Base-by-base conservation (phyloP, 2,113 vertebrate species). In the Tor tambroides region DNA sequence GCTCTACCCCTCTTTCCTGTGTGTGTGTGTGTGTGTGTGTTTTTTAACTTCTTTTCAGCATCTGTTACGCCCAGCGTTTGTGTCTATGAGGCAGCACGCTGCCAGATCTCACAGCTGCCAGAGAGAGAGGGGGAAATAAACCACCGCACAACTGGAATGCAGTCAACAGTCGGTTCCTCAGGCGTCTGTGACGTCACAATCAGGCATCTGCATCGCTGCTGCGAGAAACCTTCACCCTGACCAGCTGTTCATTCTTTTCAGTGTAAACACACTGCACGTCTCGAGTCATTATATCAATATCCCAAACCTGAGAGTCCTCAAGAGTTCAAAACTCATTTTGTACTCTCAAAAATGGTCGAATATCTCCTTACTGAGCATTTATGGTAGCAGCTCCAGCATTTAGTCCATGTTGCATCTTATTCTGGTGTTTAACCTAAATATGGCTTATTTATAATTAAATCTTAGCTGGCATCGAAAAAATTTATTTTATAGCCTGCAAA, bases 91-190 rank as follows among this genome's bases (percentile, higher is more conserved):
- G 88, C 91, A 93, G 94, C 92, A 30, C 76, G 9, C 83, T 90
- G 93, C 94, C 94, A 95, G 74, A 1, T 82, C 89, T 87, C 93
- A 93, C 93, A 95, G 92, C 94, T 94, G 92, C 92, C 91, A 92
- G 81, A 85, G 83, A 88, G 74, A 28, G 77, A 78, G 19, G 17
- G 19, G 17, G 71, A 35, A 23, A 35, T n/a, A n/a, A 69, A 83
- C 7, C 17, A 7, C 15, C 38, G 6, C 61, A 69, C 80, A 83
- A 49, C 63, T 71, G 81, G 81, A 71, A 71, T 32, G 28, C 80
- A 82, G 80, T 82, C 80, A 82, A 82, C 61, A 65, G 63, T 69
- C 54, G 19, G 17, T 56, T 79, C 51, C 49, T 79, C 28, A 2
- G 76, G 76, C 76, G 54, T 61, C 56, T 82, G 80, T 41, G 38